Base-by-base conservation (phyloP, 2,888 invertebrate species). In the Drosophila diplacantha region DNA sequence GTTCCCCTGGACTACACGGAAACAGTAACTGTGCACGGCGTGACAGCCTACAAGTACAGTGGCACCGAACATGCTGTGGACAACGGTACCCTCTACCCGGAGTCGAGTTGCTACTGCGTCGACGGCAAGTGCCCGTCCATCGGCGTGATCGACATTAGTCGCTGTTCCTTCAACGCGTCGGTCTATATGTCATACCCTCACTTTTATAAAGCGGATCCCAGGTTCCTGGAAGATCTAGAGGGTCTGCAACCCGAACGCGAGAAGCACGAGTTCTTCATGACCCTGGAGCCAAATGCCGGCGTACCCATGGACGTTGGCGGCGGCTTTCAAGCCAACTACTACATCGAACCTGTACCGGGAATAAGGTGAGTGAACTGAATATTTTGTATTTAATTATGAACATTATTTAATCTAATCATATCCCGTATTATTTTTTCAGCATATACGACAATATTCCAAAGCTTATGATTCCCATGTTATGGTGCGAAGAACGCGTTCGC, bases 161-260 rank as follows among this genome's bases (percentile, higher is more conserved):
- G 92, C 3, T 95, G 95, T 73, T 90, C 93, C 47, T 93, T 89
- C 78, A 94, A 93, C 12, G 92, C 95, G 0, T 96, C 96, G 0
- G 92, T 93, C 0, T 94, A 94, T 85, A 91, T 94, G 68, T 94
- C 95, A 1, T 91, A 94, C 72, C 96, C 96, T 0, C 96, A 96
- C 89, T 96, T 95, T 88, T 90, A 93, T 82, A 90, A 92, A 81
- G 96, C 91, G 0, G 96, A 95, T 88, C 91, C 93, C 0, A 89
- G 88, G 61, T 93, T 94, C 60, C 73, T 89, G 29, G 89, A 92
- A 6, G 89, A 89, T 18, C 90, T 96, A 2, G 90, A 90, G 0
- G 96, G 96, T 0, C 83, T 96, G 84, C 79, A 88, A 2, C 95
- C 96, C 0, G 90, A 92, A 16, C 90, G 91, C 4, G 90, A 92